A percentile compares a stretch with the other conserved stretches of the same genome.
These are phyloP conservation scores for Microchrysa polita DNA, from an alignment of 2,888 invertebrate genomes.

Conservation along the genomic window DNA sequence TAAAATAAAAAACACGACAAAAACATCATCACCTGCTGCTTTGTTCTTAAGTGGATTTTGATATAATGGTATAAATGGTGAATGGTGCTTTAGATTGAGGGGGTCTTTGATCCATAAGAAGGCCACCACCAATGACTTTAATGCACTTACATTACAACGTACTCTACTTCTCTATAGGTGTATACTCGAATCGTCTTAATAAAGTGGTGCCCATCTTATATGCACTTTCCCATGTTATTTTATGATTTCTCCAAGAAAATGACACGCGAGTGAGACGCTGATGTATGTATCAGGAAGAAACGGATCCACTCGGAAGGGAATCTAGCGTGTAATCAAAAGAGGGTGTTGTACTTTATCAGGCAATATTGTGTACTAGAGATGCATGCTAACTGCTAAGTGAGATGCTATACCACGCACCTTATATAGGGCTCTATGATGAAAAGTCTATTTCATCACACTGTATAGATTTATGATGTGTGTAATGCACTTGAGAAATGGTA, in stretches of 20 bases:
- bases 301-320: too few species aligned
- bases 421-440: constrained; percentile 30
- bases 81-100: too few species aligned
- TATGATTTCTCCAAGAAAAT: constrained; percentile 18
- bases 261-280: too few species aligned
- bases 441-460: constrained; percentile 37
- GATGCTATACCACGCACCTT: background rate
- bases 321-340: too few species aligned
- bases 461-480: constrained; percentile 34
- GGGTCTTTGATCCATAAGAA: constrained; percentile 27
- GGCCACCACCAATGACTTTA: constrained; percentile 24
- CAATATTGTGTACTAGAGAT: background rate
- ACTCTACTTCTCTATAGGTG: background rate
- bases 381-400: constrained; percentile 31
- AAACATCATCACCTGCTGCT: constrained; percentile 39
- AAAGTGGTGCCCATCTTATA: background rate
- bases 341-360: too few species aligned
- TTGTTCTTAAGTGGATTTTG: constrained; percentile 29
- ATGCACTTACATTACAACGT: constrained; percentile 18
- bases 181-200: too few species aligned
- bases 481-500: constrained; percentile 39
- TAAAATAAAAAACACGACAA: background rate
- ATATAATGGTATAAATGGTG: constrained; percentile 1
- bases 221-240: constrained; percentile 8
- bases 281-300: too few species aligned